These are phyloP conservation scores for Hybos culiciformis DNA, from an alignment of 2,888 invertebrate species.

Conservation along the genomic window DNA sequence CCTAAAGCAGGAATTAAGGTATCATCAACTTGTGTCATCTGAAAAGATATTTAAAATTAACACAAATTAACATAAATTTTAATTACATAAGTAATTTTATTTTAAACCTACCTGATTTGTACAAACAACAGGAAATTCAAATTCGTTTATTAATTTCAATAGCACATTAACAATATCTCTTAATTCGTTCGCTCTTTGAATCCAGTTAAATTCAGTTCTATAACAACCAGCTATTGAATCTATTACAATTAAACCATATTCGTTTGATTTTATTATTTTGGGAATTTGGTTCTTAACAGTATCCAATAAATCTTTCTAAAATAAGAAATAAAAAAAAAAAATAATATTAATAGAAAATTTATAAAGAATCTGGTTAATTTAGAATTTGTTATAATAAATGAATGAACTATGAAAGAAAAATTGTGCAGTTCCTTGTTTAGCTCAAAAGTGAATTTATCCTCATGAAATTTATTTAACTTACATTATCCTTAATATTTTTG, in stretches of 20 bases:
- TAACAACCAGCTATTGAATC: slow-evolving; percentile 65
- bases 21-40: slow-evolving; percentile 17
- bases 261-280: slow-evolving; percentile 36
- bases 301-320: slow-evolving; percentile 40
- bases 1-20: slow-evolving; percentile 45
- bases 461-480: slow-evolving; percentile 14
- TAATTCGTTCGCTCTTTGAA: slow-evolving; percentile 42
- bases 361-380: background rate
- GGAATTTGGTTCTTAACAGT: slow-evolving; percentile 43
- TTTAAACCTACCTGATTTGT: slow-evolving; percentile 50
- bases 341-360: background rate
- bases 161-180: slow-evolving; percentile 42
- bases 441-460: background rate
- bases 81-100: background rate
- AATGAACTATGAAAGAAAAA: no score
- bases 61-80: background rate
- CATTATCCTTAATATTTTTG: slow-evolving; percentile 46
- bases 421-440: no score
- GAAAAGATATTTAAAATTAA: slow-evolving; percentile 3
- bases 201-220: slow-evolving; percentile 39
- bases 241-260: slow-evolving; percentile 50
- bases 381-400: no score
- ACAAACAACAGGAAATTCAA: slow-evolving; percentile 48
- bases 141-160: slow-evolving; percentile 39
- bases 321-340: background rate